phyloP scores from a whole-genome alignment of 2,113 vertebrate species.

The Dasyornis broadbenti region DNA sequence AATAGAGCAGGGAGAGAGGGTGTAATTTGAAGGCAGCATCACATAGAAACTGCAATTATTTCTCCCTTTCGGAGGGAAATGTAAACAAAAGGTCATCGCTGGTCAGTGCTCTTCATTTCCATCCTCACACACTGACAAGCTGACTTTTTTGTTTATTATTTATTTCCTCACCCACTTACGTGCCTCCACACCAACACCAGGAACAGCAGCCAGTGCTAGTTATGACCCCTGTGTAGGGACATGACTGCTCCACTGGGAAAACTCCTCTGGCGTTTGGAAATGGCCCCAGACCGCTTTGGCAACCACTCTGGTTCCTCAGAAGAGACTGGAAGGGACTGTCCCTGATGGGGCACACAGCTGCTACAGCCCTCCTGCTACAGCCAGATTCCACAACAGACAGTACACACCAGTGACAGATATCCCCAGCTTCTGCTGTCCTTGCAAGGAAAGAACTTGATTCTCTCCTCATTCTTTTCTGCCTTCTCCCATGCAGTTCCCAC shows the following conservation, averaged over 20 bases:
- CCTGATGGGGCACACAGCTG: neutral
- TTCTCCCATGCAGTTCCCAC: neutral
- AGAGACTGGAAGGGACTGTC: neutral
- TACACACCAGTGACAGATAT: neutral
- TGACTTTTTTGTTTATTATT: slow-evolving; percentile 59
- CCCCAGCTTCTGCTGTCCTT: neutral
- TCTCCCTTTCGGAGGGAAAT: slow-evolving; percentile 67
- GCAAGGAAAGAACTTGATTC: neutral
- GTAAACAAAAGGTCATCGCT: slow-evolving; percentile 71
- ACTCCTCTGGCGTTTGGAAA: neutral
- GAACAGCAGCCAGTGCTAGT: neutral
- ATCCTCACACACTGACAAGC: slow-evolving; percentile 39
- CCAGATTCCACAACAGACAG: neutral
- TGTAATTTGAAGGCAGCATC: slow-evolving; percentile 63
- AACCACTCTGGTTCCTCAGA: neutral
- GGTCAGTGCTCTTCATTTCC: slow-evolving; percentile 62
- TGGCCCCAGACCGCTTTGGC: neutral
- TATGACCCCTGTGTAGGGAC: neutral
- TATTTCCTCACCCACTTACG: neutral
- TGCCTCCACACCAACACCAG: neutral
- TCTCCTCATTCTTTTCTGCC: neutral
- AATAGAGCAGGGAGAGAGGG: slow-evolving; percentile 63
- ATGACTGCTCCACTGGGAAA: neutral
- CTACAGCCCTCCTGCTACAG: neutral
- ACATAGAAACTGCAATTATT: slow-evolving; percentile 67